phyloP scores from a whole-genome alignment of 1,140 invertebrate species.

The Caenorhabditis brenneri region DNA sequence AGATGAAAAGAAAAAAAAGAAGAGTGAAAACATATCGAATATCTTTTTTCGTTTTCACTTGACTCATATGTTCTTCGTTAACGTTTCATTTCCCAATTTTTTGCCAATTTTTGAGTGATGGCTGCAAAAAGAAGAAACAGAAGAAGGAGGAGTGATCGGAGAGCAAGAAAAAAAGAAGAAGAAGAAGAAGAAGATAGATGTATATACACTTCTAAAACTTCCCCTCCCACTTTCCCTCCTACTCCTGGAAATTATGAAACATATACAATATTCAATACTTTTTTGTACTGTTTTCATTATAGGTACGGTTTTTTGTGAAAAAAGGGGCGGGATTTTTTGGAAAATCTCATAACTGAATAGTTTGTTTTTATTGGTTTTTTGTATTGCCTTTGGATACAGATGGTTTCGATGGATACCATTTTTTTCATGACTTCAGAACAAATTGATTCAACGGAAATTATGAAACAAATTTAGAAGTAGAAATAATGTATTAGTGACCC shows the following conservation, averaged over 20 bases:
- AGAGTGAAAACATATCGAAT: slow-evolving; percentile 14
- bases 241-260: neutral
- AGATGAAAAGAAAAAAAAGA: neutral
- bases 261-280: neutral
- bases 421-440: too few relatives aligned
- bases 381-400: too few relatives aligned
- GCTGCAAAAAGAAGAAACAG: neutral
- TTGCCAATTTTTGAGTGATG: slow-evolving; percentile 21
- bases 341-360: too few relatives aligned
- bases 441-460: too few relatives aligned
- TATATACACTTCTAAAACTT: slow-evolving; percentile 5
- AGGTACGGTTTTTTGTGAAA: too few relatives aligned
- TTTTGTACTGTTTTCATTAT: neutral
- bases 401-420: too few relatives aligned
- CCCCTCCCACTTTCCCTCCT: neutral
- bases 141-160: neutral
- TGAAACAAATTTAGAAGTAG: too few relatives aligned
- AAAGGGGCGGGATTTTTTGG: too few relatives aligned
- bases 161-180: neutral
- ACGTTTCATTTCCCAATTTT: neutral
- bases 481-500: too few relatives aligned
- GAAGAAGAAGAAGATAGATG: neutral
- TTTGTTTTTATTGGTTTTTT: too few relatives aligned
- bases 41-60: neutral
- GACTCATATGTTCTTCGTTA: slow-evolving; percentile 40